Evolutionary conservation across 2,888 invertebrate species (phyloP).

Genomic region (Andrena flavipes): DNA sequence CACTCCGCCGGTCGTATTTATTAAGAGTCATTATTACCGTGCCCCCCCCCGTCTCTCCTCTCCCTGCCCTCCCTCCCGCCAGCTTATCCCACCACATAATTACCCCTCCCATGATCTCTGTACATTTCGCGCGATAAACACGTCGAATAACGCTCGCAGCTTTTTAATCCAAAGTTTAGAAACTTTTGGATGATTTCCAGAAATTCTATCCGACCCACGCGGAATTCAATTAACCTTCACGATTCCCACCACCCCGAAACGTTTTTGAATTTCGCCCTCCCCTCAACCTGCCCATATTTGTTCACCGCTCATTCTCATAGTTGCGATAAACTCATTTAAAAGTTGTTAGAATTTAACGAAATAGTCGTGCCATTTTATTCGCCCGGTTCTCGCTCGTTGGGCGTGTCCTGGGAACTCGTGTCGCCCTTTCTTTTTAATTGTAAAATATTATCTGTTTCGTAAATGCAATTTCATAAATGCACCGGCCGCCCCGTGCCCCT

Average conservation of each 20-base stretch:
- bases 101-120: neutral
- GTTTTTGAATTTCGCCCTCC: neutral
- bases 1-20: constrained; percentile 28
- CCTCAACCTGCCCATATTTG: neutral
- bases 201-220: neutral
- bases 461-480: constrained; percentile 60
- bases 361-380: constrained; percentile 21
- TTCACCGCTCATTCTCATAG: neutral
- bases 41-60: neutral
- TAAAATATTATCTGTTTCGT: constrained; percentile 55
- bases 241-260: neutral
- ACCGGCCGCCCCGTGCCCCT: neutral
- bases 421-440: constrained; percentile 41
- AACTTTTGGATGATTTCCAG: neutral
- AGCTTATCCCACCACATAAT: neutral
- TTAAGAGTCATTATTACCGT: constrained; percentile 40
- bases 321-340: constrained; percentile 20
- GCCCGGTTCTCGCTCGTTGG: neutral
- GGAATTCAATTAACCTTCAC: constrained; percentile 4
- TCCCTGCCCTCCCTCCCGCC: neutral
- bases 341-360: constrained; percentile 24
- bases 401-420: constrained; percentile 37
- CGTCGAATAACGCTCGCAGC: neutral
- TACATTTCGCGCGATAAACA: constrained; percentile 18
- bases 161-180: neutral